Conservation (phyloP, 2,888 invertebrate species). For the Drosophila greeni region DNA sequence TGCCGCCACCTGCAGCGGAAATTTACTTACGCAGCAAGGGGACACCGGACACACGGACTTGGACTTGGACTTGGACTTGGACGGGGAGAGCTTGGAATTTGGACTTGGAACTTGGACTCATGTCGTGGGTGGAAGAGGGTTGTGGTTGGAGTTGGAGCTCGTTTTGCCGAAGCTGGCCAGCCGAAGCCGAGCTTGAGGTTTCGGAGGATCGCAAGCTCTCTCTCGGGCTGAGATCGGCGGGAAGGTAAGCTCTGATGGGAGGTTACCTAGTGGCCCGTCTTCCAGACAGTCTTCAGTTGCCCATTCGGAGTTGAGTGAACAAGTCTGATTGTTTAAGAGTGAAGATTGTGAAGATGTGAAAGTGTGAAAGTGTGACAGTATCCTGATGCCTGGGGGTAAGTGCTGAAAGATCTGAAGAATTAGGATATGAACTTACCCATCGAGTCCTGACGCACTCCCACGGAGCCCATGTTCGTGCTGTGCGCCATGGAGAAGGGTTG, state of each 20-base stretch:
- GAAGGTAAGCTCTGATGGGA: neutral
- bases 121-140: too few species aligned
- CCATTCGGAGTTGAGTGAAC: neutral
- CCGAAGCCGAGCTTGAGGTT: neutral
- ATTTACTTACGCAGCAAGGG: conserved; percentile 12
- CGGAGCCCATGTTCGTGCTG: conserved; percentile 94
- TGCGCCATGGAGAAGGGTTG: conserved; percentile 97
- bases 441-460: conserved; percentile 92
- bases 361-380: neutral
- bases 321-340: neutral
- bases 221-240: neutral
- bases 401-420: neutral
- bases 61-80: conserved; percentile 1
- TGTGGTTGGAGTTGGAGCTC: too few species aligned
- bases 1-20: conserved; percentile 19
- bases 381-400: neutral
- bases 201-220: neutral
- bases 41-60: neutral
- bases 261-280: neutral
- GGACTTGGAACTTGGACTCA: neutral
- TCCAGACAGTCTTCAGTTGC: neutral
- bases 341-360: neutral
- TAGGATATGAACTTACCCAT: conserved; percentile 83
- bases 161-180: neutral
- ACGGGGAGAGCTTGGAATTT: too few species aligned